phyloP scores from a whole-genome alignment of 2,888 invertebrate species.

The Eugnorisma glareosa region DNA sequence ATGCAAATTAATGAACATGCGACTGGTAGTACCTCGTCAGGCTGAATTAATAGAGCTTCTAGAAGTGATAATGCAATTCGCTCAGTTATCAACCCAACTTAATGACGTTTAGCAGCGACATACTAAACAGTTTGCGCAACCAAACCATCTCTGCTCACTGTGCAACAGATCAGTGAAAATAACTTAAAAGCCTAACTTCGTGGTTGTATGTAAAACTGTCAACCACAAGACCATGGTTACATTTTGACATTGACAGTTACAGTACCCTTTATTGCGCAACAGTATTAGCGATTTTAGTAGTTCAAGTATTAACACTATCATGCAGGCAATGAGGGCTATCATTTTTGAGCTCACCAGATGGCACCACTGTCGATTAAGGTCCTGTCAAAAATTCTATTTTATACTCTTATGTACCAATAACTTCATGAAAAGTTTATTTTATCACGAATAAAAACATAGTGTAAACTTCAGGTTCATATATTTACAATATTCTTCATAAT shows the following conservation, averaged over 20 bases:
- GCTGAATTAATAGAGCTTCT: conserved; percentile 20
- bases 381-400: too few species aligned
- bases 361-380: too few species aligned
- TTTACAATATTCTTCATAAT: too few species aligned
- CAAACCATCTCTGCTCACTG: background rate
- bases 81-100: background rate
- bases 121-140: background rate
- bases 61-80: background rate
- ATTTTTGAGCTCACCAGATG: too few species aligned
- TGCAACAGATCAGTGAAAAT: background rate
- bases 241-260: background rate
- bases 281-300: background rate
- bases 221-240: background rate
- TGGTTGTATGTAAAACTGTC: background rate
- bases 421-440: too few species aligned
- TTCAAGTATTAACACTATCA: background rate
- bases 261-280: background rate
- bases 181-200: background rate
- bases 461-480: too few species aligned
- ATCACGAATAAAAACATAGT: too few species aligned
- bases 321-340: too few species aligned
- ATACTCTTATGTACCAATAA: too few species aligned
- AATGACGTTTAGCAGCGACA: background rate
- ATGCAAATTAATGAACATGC: conserved; percentile 26
- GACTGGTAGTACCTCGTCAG: conserved; percentile 10